Base-by-base conservation (phyloP, 2,113 vertebrate species). In the Anolis carolinensis region DNA sequence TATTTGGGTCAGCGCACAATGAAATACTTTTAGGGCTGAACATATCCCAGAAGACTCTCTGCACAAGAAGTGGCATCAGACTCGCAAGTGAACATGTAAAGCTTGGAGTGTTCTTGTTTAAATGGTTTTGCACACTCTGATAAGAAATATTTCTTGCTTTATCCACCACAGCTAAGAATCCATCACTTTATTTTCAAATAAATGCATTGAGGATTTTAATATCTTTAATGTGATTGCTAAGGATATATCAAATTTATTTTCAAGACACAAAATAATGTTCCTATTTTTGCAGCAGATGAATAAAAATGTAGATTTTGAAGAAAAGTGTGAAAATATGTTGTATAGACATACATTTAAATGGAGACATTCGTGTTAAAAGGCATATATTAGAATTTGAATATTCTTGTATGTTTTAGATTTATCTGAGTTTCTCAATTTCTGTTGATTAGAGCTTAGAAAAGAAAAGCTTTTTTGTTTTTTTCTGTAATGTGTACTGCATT, bases 31-130 rank as follows among this genome's bases (percentile, higher is more conserved):
- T 81, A 25, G 79, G 44, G 78, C 50, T 73, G 55, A 74, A 79
- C 39, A 65, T 72, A 65, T 87, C 34, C 70, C 81, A 74, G 65
- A 88, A 84, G 70, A 7, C 65, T 1, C 80, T 83, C 74, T 85
- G 67, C 36, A 21, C 79, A 86, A 85, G 32, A 81, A 78, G 79
- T 89, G 90, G 59, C 75, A 86, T 86, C 75, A 77, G 86, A 77
- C 84, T 34, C 84, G 27, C 81, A 85, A 87, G 7, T 82, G 3
- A 79, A 86, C 88, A 79, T 90, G 50, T 11, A 81, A 18, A 21
- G 44, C 75, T 88, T 87, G 14, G n/a, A 89, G 30, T 27, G 13
- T 21, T n/a, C 0, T 25, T 85, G 36, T 11, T 70, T 62, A 82
- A 89, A 81, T 27, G 34, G 88, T 27, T 71, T 73, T 80, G 9